Base-by-base conservation (phyloP, 2,888 invertebrate genomes). In the Leucozona laternaria region DNA sequence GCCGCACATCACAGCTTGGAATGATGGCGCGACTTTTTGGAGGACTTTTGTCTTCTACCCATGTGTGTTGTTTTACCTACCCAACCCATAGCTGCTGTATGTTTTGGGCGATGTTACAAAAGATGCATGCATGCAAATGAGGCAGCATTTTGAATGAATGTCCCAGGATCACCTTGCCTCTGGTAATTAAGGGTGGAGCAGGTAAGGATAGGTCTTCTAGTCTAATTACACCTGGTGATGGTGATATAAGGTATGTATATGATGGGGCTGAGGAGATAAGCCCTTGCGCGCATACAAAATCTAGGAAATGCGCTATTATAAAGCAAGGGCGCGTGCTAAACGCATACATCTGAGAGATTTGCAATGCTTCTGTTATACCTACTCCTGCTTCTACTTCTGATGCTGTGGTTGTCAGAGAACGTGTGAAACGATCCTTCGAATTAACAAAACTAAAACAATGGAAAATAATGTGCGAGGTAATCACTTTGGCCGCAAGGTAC, bases 401-500 rank as follows among this genome's bases (percentile, higher is more conserved):
- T 73, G 31, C 53, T 71, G 37, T 85, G 86, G 86, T 86, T 86
- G 86, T 86, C 86, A 86, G 82, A 78, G 78, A 82, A 86, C 86
- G 86, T 86, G 86, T 86, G 86, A 86, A 86, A 82, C 86, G 82
- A 86, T 86, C 86, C 78, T 82, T 82, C 82, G 86, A 86, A 82
- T 86, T 86, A 71, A 75, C 75, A 86, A 82, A 86, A 86, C 86
- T 86, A 82, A 86, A 86, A 86, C 86, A 86, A 86, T 86, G 86
- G 86, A 76, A 79, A 79, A 79, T 86, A 86, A 86, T 86, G 86
- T 86, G 86, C 86, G 75, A 86, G 86, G 86, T 86, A 82, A 86
- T 86, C 86, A 86, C 86, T 86, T 86, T 86, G 86, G 82, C 78
- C 86, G 86, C 86, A 86, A 86, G 86, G 82, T 82, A 86, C 82